A percentile compares a stretch with the other conserved stretches of the same genome.
phyloP scores from a whole-genome alignment of 2,113 vertebrate species.

The Hipposideros armiger region DNA sequence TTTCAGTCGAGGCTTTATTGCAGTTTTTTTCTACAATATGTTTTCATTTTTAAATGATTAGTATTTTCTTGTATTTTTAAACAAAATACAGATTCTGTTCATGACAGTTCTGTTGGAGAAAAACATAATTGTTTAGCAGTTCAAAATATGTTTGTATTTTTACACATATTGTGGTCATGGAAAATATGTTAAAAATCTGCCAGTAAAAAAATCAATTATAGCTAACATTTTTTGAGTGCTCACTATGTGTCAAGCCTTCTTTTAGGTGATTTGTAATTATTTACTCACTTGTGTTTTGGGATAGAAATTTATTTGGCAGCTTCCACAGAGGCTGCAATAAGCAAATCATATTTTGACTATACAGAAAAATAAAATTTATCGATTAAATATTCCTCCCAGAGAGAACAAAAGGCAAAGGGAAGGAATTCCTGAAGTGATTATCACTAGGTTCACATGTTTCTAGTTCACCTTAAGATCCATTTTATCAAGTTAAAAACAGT shows the following conservation, averaged over 20 bases:
- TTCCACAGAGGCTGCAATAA: constrained; percentile 37
- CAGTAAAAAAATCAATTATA: background rate
- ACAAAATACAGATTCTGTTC: constrained; percentile 70
- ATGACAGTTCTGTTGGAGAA: constrained; percentile 64
- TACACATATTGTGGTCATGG: constrained; percentile 60
- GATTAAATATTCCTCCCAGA: background rate
- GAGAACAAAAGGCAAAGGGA: background rate
- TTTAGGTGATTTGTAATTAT: background rate
- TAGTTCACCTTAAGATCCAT: background rate
- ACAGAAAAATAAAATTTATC: constrained; percentile 8
- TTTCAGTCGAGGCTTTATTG: constrained; percentile 63
- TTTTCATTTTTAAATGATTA: constrained; percentile 73
- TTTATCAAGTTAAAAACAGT: constrained; percentile 16
- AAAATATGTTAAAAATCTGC: constrained; percentile 71
- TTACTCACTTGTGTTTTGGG: background rate
- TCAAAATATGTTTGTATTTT: constrained; percentile 75
- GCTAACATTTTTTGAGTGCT: constrained; percentile 5
- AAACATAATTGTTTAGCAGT: constrained; percentile 68
- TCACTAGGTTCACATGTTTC: background rate
- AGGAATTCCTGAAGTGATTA: background rate
- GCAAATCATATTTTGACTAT: constrained; percentile 8
- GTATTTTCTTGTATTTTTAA: constrained; percentile 71
- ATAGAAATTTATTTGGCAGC: constrained; percentile 35
- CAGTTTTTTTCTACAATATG: constrained; percentile 61
- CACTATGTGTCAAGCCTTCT: background rate